phyloP scores from a whole-genome alignment of 2,113 vertebrate species.

The Bubalus kerabau region DNA sequence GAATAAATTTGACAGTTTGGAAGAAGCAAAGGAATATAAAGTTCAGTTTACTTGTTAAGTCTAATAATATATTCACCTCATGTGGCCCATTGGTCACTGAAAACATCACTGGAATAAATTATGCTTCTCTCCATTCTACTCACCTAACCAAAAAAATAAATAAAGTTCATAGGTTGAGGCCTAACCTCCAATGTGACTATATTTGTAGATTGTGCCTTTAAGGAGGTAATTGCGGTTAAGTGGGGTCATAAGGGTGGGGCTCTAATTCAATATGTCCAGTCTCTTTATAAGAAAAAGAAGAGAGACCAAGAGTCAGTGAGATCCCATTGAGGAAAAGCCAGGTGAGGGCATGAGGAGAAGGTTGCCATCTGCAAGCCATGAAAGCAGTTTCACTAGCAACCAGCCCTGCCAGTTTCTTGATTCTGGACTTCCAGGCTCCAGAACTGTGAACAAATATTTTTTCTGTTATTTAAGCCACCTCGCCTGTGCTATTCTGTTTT shows the following conservation, averaged over 20 bases:
- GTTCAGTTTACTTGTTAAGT: neutral
- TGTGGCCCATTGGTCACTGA: neutral
- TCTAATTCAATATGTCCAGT: neutral
- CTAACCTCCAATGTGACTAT: neutral
- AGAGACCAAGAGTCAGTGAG: neutral
- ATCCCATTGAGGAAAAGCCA: fast-evolving
- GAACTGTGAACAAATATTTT: neutral
- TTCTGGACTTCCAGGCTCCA: neutral
- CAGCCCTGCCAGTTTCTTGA: neutral
- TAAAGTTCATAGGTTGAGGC: neutral
- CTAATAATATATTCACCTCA: neutral
- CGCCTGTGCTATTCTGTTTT: neutral
- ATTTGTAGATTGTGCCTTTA: neutral
- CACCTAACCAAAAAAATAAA: neutral
- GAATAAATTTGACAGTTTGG: neutral
- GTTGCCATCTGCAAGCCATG: neutral
- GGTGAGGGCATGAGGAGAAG: neutral
- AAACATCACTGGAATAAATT: neutral
- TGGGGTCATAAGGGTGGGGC: fast-evolving
- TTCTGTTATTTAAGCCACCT: neutral
- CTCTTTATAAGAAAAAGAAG: neutral
- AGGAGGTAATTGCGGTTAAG: neutral
- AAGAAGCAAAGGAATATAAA: neutral
- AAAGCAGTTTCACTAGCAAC: neutral
- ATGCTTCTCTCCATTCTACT: neutral